Evolutionary conservation across 2,113 vertebrate species (phyloP).

Genomic region (Amphilophus citrinellus): DNA sequence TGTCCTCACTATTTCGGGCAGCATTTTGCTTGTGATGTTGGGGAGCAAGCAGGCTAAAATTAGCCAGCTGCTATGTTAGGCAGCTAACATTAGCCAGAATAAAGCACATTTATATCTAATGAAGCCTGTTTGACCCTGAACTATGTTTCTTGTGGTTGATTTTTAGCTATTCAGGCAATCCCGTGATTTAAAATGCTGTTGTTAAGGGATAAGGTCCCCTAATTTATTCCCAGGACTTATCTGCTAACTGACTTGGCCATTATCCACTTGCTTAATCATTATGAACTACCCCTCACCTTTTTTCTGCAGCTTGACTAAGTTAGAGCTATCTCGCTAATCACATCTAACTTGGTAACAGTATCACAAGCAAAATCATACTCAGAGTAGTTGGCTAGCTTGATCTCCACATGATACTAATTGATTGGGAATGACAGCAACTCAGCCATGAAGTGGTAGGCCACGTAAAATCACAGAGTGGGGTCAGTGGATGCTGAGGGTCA

Average conservation of each 20-base stretch:
- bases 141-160: neutral
- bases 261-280: rapidly evolving
- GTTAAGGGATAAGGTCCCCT: neutral
- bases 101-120: neutral
- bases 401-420: neutral
- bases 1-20: neutral
- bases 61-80: neutral
- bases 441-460: too few species aligned
- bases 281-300: neutral
- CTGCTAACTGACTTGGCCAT: neutral
- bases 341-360: neutral
- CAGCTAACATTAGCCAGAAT: neutral
- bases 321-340: neutral
- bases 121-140: neutral
- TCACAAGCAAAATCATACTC: neutral
- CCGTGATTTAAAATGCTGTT: neutral
- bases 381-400: neutral
- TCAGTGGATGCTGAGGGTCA: too few species aligned
- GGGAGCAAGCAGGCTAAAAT: neutral
- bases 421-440: too few species aligned
- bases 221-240: neutral
- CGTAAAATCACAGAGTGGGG: too few species aligned
- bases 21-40: neutral
- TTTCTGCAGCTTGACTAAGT: neutral
- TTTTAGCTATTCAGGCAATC: neutral